Percentiles rank a stretch among this genome's conserved stretches.
phyloP scores from a whole-genome alignment of 1,140 invertebrate species.

The Megalopta genalis region DNA sequence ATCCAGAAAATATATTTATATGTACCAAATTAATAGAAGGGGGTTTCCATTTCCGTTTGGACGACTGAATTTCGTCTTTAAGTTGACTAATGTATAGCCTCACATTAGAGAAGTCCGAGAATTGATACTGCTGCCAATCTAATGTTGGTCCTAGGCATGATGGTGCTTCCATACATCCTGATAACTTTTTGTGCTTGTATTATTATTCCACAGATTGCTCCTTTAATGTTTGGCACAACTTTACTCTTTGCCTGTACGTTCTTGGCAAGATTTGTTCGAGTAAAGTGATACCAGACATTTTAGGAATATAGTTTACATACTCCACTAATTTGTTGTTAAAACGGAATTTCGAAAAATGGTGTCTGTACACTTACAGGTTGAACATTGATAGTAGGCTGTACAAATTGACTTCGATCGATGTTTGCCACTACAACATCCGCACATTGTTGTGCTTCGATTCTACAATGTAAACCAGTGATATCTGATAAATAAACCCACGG shows the following conservation, averaged over 20 bases:
- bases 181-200: constrained; percentile 60
- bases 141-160: constrained; percentile 72
- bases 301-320: background rate
- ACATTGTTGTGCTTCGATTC: constrained; percentile 81
- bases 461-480: constrained; percentile 56
- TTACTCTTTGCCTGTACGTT: background rate
- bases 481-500: background rate
- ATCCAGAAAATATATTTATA: background rate
- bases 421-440: constrained; percentile 80
- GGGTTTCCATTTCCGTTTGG: constrained; percentile 53
- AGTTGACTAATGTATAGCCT: constrained; percentile 76
- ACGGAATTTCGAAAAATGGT: background rate
- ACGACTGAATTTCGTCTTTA: constrained; percentile 64
- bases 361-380: constrained; percentile 67
- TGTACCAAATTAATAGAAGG: constrained; percentile 63
- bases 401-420: constrained; percentile 74
- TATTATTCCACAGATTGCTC: constrained; percentile 32
- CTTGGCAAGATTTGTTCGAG: background rate
- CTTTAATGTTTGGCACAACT: constrained; percentile 10
- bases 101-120: constrained; percentile 80
- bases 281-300: background rate
- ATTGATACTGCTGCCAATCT: constrained; percentile 80
- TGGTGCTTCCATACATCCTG: constrained; percentile 78
- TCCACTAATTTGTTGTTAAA: background rate
- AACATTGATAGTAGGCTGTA: constrained; percentile 73